Base-by-base conservation (phyloP, 2,888 invertebrate species). In the Poecilus cupreus region DNA sequence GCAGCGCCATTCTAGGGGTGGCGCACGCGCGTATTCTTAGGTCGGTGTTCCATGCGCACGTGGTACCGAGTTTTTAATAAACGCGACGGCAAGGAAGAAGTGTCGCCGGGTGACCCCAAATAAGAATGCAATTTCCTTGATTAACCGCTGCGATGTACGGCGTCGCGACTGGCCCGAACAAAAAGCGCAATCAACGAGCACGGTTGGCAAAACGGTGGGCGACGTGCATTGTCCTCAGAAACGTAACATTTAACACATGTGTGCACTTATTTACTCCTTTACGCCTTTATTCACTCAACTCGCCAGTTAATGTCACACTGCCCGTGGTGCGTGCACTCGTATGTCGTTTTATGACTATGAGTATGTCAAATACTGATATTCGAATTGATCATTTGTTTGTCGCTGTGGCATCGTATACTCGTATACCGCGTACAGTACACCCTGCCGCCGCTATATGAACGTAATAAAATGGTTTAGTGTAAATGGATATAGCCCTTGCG, bases 121-220 rank as follows among this genome's bases (percentile, higher is more conserved):
- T 80, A 80, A 80, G 68, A 80, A 80, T 80, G 68, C 79, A 80
- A 80, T 80, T 64, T 80, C 70, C 20, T 80, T 80, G 79, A 80
- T 80, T 80, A 80, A 80, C 79, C 70, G 51, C 16, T n/a, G 70
- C 70, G 24, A 16, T 64, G 68, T 60, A 49, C 64, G 26, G 43
- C 26, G 57, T 60, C 76, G 60, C 60, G 57, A 13, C 43, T 20
- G 37, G 18, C 60, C 8, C 22, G 57, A 77, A 77, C 78, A 78
- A 78, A 78, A 49, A 64, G 78, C 49, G 68, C 49, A 60, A 78
- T 64, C 78, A 78, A 64, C 78, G 64, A 64, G 64, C 68, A 24
- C 46, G 24, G 43, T 46, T 39, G 70, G 13, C 43, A 64, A 78
- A 72, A 43, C 22, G 70, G 39, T n/a, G 70, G 37, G 16, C 37